Evolutionary conservation across 1,140 invertebrate species (phyloP).

Genomic region (Neotoxoptera formosana): DNA sequence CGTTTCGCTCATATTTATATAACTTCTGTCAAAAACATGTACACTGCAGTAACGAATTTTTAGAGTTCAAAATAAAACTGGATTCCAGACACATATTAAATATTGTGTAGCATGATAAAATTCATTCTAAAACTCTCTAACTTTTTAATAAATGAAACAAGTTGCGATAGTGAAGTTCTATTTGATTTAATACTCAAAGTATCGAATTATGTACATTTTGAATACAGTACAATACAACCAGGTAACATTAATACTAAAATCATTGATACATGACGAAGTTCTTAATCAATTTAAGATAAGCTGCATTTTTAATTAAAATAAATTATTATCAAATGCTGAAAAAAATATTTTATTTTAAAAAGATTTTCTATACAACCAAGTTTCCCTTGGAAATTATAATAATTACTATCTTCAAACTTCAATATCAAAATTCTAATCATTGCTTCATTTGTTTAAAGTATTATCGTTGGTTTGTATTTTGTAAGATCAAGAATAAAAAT

Average conservation of each 20-base stretch:
- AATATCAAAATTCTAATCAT: background rate
- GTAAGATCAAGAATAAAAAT: background rate
- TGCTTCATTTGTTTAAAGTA: background rate
- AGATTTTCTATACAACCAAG: background rate
- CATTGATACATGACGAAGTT: background rate
- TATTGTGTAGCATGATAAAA: background rate
- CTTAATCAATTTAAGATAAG: background rate
- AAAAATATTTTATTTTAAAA: background rate
- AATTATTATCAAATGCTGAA: background rate
- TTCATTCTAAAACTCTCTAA: background rate
- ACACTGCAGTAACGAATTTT: background rate
- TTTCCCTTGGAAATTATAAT: background rate
- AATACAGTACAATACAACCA: background rate
- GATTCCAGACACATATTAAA: background rate
- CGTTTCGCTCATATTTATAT: conserved; percentile 4
- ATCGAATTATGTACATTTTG: background rate
- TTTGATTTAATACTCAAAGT: background rate
- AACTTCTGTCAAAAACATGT: conserved; percentile 45
- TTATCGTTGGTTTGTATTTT: background rate
- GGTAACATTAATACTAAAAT: background rate
- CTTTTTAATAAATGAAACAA: background rate
- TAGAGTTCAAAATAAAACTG: background rate
- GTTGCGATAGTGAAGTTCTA: background rate
- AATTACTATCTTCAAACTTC: background rate
- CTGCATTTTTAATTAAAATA: background rate